Percentiles rank a stretch among this genome's conserved stretches.
Evolutionary conservation across 2,113 vertebrate genomes (phyloP).

Genomic region (Stercorarius parasiticus): DNA sequence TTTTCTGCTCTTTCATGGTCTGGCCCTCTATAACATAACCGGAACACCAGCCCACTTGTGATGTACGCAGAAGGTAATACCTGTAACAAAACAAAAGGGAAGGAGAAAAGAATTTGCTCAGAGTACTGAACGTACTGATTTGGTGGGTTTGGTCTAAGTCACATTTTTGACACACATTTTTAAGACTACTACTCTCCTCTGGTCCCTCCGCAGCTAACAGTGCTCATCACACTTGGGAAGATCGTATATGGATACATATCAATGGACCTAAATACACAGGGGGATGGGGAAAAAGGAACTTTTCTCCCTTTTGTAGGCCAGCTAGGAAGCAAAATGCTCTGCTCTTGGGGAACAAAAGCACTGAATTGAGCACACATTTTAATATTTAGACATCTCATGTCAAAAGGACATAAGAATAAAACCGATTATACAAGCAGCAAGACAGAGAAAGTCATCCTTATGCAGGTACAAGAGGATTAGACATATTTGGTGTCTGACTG

Average conservation of each 20-base stretch:
- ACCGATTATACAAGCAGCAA: neutral
- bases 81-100: neutral
- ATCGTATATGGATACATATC: rapidly evolving
- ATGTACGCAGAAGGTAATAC: neutral
- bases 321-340: neutral
- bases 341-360: neutral
- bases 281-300: neutral
- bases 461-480: neutral
- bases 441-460: neutral
- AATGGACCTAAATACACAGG: neutral
- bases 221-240: neutral
- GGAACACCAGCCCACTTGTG: neutral
- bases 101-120: neutral
- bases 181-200: neutral
- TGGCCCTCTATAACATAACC: neutral
- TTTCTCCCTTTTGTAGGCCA: neutral
- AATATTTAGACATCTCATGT: neutral
- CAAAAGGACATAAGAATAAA: neutral
- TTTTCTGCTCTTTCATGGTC: neutral
- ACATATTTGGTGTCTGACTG: neutral
- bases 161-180: neutral
- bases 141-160: neutral
- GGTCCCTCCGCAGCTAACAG: neutral
- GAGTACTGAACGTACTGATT: neutral
- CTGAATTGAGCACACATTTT: neutral